Conservation (phyloP, 2,888 invertebrate species). For the Drepana falcataria region DNA sequence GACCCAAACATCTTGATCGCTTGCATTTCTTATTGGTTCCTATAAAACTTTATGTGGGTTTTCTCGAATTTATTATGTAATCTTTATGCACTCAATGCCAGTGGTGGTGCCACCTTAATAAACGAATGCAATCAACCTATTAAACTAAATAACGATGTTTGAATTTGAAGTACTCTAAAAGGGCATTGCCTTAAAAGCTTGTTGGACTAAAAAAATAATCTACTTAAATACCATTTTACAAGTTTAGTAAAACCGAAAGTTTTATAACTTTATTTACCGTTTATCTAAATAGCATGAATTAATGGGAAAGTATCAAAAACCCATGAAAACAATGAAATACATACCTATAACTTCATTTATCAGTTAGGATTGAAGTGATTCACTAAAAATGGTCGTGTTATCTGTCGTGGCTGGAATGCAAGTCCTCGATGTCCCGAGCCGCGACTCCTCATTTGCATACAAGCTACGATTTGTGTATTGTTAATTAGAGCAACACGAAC, state of each 20-base stretch:
- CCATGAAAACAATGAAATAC: too few species aligned
- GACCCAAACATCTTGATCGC: slow-evolving; percentile 34
- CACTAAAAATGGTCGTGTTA: slow-evolving; percentile 39
- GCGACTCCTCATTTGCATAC: slow-evolving; percentile 68
- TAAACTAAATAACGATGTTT: slow-evolving; percentile 4
- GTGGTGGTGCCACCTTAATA: slow-evolving; percentile 1
- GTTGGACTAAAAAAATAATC: too few species aligned
- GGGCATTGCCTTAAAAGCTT: neutral
- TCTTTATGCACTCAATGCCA: neutral
- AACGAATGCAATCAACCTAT: slow-evolving; percentile 3
- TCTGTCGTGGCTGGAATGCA: slow-evolving; percentile 37
- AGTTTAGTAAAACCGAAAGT: neutral
- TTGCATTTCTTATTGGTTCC: slow-evolving; percentile 2
- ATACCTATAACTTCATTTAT: neutral
- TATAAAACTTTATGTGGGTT: slow-evolving; percentile 2
- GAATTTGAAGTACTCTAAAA: slow-evolving; percentile 1
- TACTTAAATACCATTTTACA: too few species aligned
- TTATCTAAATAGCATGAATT: too few species aligned
- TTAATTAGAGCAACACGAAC: slow-evolving; percentile 76
- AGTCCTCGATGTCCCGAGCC: slow-evolving; percentile 23
- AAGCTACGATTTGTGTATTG: slow-evolving; percentile 78
- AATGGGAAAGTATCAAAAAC: too few species aligned
- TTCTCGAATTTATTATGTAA: neutral
- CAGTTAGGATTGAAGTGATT: slow-evolving; percentile 27
- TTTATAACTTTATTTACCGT: too few species aligned